Evolutionary conservation across 2,888 invertebrate genomes (phyloP), one percentile per base, ranked within the genome.

Genomic region (Chromoteleia sp.): DNA sequence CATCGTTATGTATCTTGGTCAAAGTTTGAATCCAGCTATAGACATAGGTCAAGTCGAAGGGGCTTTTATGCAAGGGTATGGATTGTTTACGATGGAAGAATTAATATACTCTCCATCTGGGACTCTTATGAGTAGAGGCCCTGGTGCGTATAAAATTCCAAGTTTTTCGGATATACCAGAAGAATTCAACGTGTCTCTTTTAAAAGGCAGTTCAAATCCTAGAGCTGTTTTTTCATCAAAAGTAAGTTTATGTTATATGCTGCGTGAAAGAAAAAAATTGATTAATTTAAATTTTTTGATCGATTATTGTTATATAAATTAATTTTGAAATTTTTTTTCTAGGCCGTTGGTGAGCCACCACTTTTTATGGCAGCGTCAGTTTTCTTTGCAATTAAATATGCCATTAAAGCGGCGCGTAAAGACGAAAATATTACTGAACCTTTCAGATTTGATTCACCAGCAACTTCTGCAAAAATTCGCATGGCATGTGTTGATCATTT

Each of bases 321-420:
- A 29, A 52, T n/a, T 19, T 54, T 58, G 41, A 48, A 12, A 39
- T 41, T 56, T 41, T 56, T 12, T 50, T 92, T 93, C 3, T 87
- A 98, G 97, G 99, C 98, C 77, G 96, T 98, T 36, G 99, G 99
- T 0, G 99, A 99, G 90, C 99, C 99, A 0, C 99, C 99, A 0
- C 92, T 99, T 3, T 98, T 98, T 89, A 93, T 98, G 82, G 97
- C 98, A 0, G 94, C 95, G 10, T 95, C 98, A 0, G 95, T 95
- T 0, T 97, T 96, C 91, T 98, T 97, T 89, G 98, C 98, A 0
- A 97, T 98, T 81, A 96, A 96, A 89, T 95, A 96, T 86, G 98
- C 98, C 0, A 95, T 99, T 67, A 93, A 93, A 84, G 95, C 96
- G 0, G 97, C 97, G 0, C 93, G 98, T 14, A 90, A 91, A 12